A percentile compares a stretch with the other conserved stretches of the same genome.
Conservation (phyloP, 64 coral and sea anemone genomes). For the Porites australiensis region DNA sequence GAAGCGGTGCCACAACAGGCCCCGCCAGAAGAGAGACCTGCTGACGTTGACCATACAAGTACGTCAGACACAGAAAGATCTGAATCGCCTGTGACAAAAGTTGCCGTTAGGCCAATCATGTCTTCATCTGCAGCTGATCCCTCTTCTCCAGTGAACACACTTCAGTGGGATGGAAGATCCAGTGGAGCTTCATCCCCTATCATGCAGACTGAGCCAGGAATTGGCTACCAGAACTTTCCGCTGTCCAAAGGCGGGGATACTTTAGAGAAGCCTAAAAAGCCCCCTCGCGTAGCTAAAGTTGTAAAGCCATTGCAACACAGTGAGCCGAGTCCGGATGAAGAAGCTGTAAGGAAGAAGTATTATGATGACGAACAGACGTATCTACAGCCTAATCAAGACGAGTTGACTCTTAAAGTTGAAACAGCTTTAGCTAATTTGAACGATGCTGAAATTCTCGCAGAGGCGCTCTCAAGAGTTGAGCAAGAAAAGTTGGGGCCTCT, state of each 20-base stretch:
- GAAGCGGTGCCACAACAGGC: not conserved
- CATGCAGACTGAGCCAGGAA: slow-evolving; percentile 16
- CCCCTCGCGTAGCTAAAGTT: slow-evolving; percentile 66
- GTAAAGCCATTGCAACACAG: slow-evolving; percentile 67
- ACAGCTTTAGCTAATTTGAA: slow-evolving; percentile 86
- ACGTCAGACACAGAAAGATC: not conserved
- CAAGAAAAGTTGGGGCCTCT: slow-evolving; percentile 91
- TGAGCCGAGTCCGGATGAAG: not conserved
- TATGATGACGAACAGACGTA: slow-evolving; percentile 71
- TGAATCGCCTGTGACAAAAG: not conserved
- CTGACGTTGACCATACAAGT: not conserved
- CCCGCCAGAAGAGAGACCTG: not conserved
- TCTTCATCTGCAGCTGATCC: not conserved
- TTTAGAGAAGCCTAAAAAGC: slow-evolving; percentile 79
- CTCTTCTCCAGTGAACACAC: not conserved
- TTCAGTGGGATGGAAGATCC: not conserved
- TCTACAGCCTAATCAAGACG: slow-evolving; percentile 71
- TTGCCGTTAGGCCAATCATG: not conserved
- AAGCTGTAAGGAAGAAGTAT: not conserved
- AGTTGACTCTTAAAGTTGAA: slow-evolving; percentile 86
- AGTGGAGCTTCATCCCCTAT: not conserved
- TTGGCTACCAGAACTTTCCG: slow-evolving; percentile 89
- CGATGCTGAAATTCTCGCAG: slow-evolving; percentile 89
- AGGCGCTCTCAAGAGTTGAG: slow-evolving; percentile 89
- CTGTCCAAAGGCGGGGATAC: slow-evolving; percentile 77